Conservation (phyloP, 2,797 vertebrate genomes). For the Enteromius afrohamiltoni region DNA sequence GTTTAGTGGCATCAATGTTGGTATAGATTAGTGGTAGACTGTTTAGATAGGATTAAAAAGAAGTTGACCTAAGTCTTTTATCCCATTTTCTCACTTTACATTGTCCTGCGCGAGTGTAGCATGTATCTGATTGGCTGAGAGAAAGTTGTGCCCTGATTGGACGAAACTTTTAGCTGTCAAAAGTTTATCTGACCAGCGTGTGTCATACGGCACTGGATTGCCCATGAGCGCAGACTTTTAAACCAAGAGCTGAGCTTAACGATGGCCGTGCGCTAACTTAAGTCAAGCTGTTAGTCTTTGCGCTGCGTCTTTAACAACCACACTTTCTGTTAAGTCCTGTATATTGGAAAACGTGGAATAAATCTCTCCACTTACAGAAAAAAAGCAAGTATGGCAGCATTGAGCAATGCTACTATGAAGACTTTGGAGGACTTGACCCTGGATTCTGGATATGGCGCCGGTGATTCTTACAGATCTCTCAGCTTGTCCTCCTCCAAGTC, state of each 20-base stretch:
- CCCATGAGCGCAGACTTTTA: neutral
- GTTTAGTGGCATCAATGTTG: neutral
- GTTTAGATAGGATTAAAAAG: neutral
- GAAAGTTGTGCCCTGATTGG: constrained; percentile 39
- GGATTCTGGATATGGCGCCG: constrained; percentile 90
- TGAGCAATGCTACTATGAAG: constrained; percentile 81
- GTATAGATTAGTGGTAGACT: neutral
- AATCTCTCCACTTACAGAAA: neutral
- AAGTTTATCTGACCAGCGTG: neutral
- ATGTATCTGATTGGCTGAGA: constrained; percentile 37
- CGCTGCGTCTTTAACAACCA: neutral
- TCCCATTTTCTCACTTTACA: neutral
- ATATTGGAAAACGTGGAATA: neutral
- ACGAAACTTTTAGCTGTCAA: constrained; percentile 52
- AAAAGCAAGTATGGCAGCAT: constrained; percentile 75
- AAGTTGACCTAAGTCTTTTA: neutral
- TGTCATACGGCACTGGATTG: neutral
- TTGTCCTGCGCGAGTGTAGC: neutral
- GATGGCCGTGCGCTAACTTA: constrained; percentile 39
- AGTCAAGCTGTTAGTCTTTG: neutral
- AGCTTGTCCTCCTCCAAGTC: constrained; percentile 88
- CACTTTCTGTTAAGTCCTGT: neutral
- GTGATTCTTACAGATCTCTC: constrained; percentile 86
- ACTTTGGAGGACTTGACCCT: constrained; percentile 88
- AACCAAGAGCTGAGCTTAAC: neutral